A percentile compares a stretch with the other conserved stretches of the same genome.
Evolutionary conservation across 2,797 vertebrate genomes (phyloP).

Genomic region (Thalassophryne amazonica): DNA sequence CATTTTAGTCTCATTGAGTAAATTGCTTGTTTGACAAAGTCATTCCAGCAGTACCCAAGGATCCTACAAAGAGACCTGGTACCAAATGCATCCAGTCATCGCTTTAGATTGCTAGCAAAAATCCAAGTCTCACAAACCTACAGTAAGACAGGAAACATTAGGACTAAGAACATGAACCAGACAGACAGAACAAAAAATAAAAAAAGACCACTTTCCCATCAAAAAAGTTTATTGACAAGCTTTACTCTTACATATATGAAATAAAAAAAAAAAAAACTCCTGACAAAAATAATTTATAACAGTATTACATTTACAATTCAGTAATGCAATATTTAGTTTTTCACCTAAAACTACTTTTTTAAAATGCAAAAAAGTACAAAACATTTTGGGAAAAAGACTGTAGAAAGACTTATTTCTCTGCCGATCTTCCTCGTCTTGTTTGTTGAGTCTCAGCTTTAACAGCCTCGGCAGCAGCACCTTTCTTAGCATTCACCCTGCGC

Average conservation of each 20-base stretch:
- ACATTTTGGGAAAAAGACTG: neutral
- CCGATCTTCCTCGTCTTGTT: constrained; percentile 59
- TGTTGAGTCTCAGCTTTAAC: constrained; percentile 18
- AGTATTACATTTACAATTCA: constrained; percentile 35
- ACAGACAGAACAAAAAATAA: rapidly evolving
- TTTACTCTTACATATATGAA: constrained; percentile 30
- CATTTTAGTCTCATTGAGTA: no score
- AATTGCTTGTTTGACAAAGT: no score
- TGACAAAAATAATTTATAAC: constrained; percentile 3
- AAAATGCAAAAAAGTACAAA: constrained; percentile 20
- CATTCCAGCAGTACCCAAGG: no score
- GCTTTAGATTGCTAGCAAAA: no score
- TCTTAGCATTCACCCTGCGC: neutral
- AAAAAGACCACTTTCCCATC: neutral
- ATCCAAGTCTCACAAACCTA: no score
- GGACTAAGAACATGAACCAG: no score
- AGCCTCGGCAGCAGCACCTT: neutral
- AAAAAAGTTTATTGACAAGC: constrained; percentile 48
- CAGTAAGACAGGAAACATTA: no score
- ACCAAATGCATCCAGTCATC: no score
- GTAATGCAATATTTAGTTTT: constrained; percentile 37
- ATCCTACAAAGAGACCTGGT: no score
- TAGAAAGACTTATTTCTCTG: constrained; percentile 55
- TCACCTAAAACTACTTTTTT: constrained; percentile 24
- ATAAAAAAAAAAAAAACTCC: constrained; percentile 19